Percentiles rank a stretch among this genome's conserved stretches.
Conservation (phyloP, 92 coral and sea anemone species). For the Phymanthus crucifer region DNA sequence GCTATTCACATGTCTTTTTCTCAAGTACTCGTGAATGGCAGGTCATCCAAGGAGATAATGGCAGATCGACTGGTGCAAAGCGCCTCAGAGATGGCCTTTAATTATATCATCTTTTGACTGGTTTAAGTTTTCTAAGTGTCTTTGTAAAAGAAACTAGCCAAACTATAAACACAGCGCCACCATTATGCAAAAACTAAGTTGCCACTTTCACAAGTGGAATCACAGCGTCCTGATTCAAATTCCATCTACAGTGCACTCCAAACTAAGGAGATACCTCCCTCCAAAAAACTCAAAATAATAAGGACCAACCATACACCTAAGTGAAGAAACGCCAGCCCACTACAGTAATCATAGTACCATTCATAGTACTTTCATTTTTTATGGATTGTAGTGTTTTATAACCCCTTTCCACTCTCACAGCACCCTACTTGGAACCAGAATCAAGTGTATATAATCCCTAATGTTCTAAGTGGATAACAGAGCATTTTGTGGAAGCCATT, state of each 20-base stretch:
- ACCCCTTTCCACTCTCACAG: background rate
- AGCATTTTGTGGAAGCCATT: slow-evolving; percentile 6
- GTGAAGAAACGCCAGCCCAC: no score
- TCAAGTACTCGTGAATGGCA: background rate
- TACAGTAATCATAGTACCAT: no score
- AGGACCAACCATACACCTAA: background rate
- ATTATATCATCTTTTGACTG: slow-evolving; percentile 1
- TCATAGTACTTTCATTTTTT: no score
- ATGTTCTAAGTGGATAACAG: slow-evolving; percentile 6
- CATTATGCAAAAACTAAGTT: background rate
- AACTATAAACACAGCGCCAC: background rate
- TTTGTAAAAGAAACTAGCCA: background rate
- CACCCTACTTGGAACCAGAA: background rate
- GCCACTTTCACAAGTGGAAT: no score
- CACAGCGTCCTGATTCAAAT: background rate
- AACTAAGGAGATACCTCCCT: background rate
- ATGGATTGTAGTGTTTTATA: background rate
- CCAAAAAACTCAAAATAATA: background rate
- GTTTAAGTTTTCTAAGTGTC: slow-evolving; percentile 1
- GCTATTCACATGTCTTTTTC: background rate
- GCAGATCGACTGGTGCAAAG: background rate
- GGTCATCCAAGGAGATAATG: background rate
- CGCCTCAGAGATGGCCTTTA: background rate
- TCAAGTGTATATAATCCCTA: background rate
- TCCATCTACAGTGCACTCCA: background rate